phyloP scores from a whole-genome alignment of 2,113 vertebrate genomes.

The Anseranas semipalmata region DNA sequence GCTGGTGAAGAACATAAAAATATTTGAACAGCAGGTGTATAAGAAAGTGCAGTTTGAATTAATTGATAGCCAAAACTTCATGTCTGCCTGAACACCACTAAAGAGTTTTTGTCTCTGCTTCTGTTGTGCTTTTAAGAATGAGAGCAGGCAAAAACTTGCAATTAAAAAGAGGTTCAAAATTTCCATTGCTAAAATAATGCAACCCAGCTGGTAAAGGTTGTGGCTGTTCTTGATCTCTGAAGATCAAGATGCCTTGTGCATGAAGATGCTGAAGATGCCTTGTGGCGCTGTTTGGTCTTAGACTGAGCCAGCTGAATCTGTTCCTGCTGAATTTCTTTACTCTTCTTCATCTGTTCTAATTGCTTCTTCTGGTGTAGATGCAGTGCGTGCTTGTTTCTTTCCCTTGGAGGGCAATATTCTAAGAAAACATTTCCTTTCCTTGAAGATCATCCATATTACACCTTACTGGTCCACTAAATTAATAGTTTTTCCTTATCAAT shows the following conservation, averaged over 20 bases:
- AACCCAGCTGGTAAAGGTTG: neutral
- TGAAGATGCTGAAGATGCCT: neutral
- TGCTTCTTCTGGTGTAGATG: neutral
- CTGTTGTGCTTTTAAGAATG: neutral
- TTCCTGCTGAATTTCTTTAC: neutral
- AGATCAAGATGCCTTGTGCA: too few species aligned
- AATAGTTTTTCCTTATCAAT: neutral
- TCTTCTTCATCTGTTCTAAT: neutral
- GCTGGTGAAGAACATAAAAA: neutral
- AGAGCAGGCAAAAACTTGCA: neutral
- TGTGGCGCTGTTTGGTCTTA: rapidly evolving
- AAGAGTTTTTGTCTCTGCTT: neutral
- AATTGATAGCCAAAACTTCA: neutral
- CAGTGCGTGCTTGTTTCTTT: neutral
- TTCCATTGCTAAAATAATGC: neutral
- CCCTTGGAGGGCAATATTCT: neutral
- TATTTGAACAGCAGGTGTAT: neutral
- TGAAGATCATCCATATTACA: neutral
- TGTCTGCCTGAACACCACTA: neutral
- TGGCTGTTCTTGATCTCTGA: neutral
- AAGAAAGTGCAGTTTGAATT: neutral
- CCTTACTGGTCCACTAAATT: neutral
- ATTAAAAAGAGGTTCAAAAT: rapidly evolving
- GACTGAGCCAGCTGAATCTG: neutral
- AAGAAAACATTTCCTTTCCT: neutral